Evolutionary conservation across 2,888 invertebrate genomes (phyloP), one percentile per base, ranked within the genome.

Genomic region (Drosophila emarginata): DNA sequence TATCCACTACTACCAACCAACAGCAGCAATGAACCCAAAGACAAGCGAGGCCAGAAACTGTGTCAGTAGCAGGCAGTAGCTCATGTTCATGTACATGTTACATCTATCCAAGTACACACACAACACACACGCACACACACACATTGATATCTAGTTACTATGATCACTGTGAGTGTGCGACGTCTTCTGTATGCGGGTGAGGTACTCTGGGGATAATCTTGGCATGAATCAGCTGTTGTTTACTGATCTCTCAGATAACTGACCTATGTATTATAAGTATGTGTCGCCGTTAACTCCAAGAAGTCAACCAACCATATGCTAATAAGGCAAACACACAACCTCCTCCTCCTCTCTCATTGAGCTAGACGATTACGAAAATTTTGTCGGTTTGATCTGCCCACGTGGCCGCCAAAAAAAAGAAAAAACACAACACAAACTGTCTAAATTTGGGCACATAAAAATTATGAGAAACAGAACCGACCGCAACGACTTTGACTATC

Each of bases 401-500:
- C 84, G 77, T 72, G 72, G 65, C 64, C 58, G 68, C 64, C 67
- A 61, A 60, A 61, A 71, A 69, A 40, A 18, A 45, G 9, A 9
- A 6, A 26, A 26, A 26, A 26, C 4, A 15, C 40, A 45, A 32
- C 32, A 32, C 32, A 15, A 15, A 45, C 36, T 64, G 67, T 73
- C 83, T 87, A 78, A 85, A 86, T 87, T 87, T 85, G 84, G 84
- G 69, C 88, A 82, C 83, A 54, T 54, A 80, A 77, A 84, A 77
- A 82, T 85, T 85, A 85, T 87, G 80, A 85, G 77, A 76, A 81
- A 54, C 84, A 71, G 71, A 71, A 71, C 64, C 56, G 60, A 71
- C 36, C 70, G 45, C 45, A 79, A 72, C 80, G 88, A 86, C 86
- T 88, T 86, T 88, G 86, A 79, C 84, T 80, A 84, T 87, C 86